Percentiles rank a stretch among this genome's conserved stretches.
Evolutionary conservation across 2,797 vertebrate genomes (phyloP).

Genomic region (Megalops cyprinoides): DNA sequence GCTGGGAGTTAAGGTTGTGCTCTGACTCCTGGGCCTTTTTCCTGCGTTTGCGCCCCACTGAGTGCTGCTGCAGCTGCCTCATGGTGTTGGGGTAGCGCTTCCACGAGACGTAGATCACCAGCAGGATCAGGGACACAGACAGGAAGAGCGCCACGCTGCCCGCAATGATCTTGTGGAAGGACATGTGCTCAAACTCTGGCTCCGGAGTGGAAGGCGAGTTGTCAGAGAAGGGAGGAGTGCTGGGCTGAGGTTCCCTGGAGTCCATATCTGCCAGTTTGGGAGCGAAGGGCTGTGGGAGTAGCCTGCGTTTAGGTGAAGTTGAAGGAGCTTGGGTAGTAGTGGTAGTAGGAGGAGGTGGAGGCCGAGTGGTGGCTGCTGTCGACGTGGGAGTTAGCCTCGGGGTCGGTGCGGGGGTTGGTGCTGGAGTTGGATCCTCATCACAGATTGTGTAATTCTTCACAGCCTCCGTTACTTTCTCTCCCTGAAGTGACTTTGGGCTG

Average conservation of each 20-base stretch:
- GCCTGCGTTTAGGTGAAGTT: constrained; percentile 71
- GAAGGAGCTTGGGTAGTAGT: constrained; percentile 70
- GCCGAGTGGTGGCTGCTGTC: no score
- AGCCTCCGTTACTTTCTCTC: constrained; percentile 90
- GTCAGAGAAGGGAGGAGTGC: constrained; percentile 70
- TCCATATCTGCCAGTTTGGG: constrained; percentile 70
- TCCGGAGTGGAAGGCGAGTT: constrained; percentile 75
- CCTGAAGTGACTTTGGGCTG: constrained; percentile 90
- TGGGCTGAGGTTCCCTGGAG: constrained; percentile 59
- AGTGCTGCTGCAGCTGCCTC: constrained; percentile 92
- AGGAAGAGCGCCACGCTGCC: constrained; percentile 93
- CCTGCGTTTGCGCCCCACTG: constrained; percentile 87
- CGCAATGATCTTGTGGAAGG: constrained; percentile 95
- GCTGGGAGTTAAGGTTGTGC: constrained; percentile 89
- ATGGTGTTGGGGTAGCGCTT: constrained; percentile 94
- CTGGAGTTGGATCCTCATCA: constrained; percentile 69
- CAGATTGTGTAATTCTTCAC: constrained; percentile 90
- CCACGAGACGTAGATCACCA: constrained; percentile 97
- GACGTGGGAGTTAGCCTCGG: no score
- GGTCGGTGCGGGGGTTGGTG: no score
- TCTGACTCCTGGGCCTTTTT: constrained; percentile 90
- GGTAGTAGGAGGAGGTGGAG: no score
- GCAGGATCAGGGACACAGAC: constrained; percentile 92
- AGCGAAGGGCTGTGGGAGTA: constrained; percentile 77
- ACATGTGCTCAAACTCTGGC: constrained; percentile 90